Percentiles rank a stretch among this genome's conserved stretches.
Evolutionary conservation across 2,797 vertebrate species (phyloP).

Genomic region (Etheostoma nigrum): DNA sequence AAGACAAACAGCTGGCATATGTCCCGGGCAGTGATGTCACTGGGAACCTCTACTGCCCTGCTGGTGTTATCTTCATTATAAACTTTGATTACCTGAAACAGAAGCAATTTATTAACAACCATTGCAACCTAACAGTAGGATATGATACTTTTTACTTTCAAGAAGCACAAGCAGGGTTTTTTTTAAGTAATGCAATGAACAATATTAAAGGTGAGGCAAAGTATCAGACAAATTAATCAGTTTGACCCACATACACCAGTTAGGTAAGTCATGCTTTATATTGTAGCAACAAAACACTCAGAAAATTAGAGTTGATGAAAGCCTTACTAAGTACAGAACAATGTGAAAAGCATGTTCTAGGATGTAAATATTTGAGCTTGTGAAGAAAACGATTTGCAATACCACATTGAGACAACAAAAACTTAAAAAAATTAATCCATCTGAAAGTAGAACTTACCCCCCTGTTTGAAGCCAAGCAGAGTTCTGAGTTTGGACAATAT

Average conservation of each 20-base stretch:
- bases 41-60: constrained; percentile 93
- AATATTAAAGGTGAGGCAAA: constrained; percentile 16
- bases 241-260: constrained; percentile 32
- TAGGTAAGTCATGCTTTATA: neutral
- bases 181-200: constrained; percentile 7
- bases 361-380: constrained; percentile 9
- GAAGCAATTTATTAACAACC: constrained; percentile 9
- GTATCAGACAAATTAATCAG: constrained; percentile 19
- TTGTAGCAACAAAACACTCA: constrained; percentile 2
- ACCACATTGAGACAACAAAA: constrained; percentile 30
- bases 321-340: constrained; percentile 10
- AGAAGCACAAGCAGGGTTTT: neutral
- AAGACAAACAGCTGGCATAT: constrained; percentile 95
- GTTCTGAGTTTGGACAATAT: constrained; percentile 72
- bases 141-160: neutral
- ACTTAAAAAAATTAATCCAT: constrained; percentile 37
- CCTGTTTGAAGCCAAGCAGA: constrained; percentile 67
- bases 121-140: neutral
- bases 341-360: neutral
- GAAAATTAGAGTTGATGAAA: constrained; percentile 10
- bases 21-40: constrained; percentile 93
- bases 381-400: constrained; percentile 6
- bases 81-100: constrained; percentile 94
- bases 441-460: constrained; percentile 77
- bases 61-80: constrained; percentile 96